Conservation (phyloP, 2,113 vertebrate genomes). For the Suricata suricatta region DNA sequence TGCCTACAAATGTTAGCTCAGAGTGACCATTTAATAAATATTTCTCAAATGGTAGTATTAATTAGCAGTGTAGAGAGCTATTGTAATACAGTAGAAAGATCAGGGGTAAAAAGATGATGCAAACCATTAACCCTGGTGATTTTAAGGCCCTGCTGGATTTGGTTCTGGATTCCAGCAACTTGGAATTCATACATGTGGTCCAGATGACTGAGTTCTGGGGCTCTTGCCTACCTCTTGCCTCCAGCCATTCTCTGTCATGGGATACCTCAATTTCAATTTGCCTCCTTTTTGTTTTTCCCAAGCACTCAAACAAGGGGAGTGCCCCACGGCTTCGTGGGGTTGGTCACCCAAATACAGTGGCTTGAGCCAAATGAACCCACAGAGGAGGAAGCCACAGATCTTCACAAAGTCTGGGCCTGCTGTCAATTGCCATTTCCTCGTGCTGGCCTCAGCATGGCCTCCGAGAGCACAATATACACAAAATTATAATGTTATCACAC, state of each 20-base stretch:
- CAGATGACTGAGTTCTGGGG: background rate
- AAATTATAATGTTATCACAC: constrained; percentile 87
- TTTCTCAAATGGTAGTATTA: constrained; percentile 8
- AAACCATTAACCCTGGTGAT: background rate
- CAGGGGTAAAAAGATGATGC: background rate
- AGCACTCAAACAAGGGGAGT: background rate
- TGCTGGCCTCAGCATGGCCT: constrained; percentile 79
- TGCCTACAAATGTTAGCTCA: background rate
- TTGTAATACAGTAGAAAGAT: background rate
- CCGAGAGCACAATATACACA: constrained; percentile 85
- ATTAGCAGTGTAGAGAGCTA: background rate
- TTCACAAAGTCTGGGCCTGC: constrained; percentile 65
- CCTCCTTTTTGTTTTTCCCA: background rate
- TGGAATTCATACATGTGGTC: background rate
- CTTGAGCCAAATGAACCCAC: background rate
- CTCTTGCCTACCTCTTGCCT: background rate
- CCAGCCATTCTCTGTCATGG: background rate
- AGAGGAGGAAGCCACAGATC: constrained; percentile 49
- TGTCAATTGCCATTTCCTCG: constrained; percentile 78
- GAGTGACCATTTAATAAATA: constrained; percentile 57
- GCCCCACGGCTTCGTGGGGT: background rate
- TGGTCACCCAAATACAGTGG: background rate
- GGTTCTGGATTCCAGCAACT: background rate
- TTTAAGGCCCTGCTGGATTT: background rate
- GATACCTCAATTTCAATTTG: background rate